These are phyloP conservation scores for Calidris pugnax DNA, from an alignment of 2,113 vertebrate genomes.

Conservation along the genomic window DNA sequence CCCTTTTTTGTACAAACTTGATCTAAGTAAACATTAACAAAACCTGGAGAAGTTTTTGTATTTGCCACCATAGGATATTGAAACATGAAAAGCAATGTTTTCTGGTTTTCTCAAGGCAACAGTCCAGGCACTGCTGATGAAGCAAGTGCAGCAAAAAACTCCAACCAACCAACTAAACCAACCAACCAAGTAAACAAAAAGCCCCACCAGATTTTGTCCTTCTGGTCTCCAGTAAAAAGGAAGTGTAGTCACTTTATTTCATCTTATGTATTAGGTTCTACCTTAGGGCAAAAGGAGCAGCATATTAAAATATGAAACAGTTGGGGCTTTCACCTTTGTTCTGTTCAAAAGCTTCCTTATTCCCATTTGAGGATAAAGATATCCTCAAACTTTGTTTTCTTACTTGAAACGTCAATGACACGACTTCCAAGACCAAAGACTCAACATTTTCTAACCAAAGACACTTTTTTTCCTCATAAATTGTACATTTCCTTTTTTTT, in stretches of 20 bases:
- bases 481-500: not conserved
- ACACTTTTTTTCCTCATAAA: not conserved
- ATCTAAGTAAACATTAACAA: not conserved
- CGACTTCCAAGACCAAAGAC: not conserved
- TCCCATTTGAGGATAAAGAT: not conserved
- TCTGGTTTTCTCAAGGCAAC: not conserved
- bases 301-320: not conserved
- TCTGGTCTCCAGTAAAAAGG: not conserved
- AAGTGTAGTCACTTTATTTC: not conserved
- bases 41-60: not conserved
- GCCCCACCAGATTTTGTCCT: not conserved
- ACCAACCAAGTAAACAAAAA: not conserved
- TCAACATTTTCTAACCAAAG: not conserved
- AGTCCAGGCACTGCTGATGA: not conserved
- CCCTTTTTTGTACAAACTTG: not conserved
- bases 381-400: not conserved
- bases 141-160: not conserved
- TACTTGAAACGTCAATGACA: not conserved
- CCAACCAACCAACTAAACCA: not conserved
- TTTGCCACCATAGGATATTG: not conserved
- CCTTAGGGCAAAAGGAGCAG: not conserved
- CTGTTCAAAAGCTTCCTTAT: not conserved
- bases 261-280: not conserved
- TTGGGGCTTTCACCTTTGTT: not conserved
- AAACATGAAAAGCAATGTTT: not conserved